phyloP scores from a whole-genome alignment of 1,140 invertebrate genomes.

The Hesperophylax magnus region DNA sequence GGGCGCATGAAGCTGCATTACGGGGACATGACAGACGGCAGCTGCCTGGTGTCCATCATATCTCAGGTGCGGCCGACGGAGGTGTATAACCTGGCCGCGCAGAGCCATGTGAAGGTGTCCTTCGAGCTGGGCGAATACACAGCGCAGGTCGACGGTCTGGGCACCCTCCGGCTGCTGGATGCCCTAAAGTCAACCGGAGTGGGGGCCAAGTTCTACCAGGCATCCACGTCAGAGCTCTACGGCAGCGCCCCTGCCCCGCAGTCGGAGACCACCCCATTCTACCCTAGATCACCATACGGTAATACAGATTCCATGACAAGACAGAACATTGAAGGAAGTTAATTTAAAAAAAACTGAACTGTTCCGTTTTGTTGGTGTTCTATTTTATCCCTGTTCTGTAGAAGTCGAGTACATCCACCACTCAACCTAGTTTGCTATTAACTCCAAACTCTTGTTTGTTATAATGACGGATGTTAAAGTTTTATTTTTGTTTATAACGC shows the following conservation, averaged over 20 bases:
- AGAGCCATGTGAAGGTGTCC: conserved; percentile 98
- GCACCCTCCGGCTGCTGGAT: conserved; percentile 94
- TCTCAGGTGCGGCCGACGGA: conserved; percentile 89
- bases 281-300: conserved; percentile 99
- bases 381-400: too few species aligned
- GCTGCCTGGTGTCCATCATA: conserved; percentile 97
- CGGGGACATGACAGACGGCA: conserved; percentile 99
- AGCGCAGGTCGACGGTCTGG: conserved; percentile 98
- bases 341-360: too few species aligned
- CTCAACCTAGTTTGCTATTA: too few species aligned
- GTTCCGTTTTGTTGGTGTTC: too few species aligned
- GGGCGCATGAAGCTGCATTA: conserved; percentile 97
- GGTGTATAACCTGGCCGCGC: conserved; percentile 99
- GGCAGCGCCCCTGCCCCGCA: conserved; percentile 99
- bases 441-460: too few species aligned
- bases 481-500: too few species aligned
- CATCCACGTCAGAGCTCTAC: conserved; percentile 98
- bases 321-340: too few species aligned
- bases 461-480: too few species aligned
- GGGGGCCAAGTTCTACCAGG: conserved; percentile 94
- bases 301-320: conserved; percentile 53
- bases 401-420: too few species aligned
- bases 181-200: conserved; percentile 95
- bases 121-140: conserved; percentile 99
- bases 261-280: conserved; percentile 98